These are phyloP conservation scores for Herpailurus yagouaroundi DNA, from an alignment of 2,113 vertebrate species.

Conservation along the genomic window DNA sequence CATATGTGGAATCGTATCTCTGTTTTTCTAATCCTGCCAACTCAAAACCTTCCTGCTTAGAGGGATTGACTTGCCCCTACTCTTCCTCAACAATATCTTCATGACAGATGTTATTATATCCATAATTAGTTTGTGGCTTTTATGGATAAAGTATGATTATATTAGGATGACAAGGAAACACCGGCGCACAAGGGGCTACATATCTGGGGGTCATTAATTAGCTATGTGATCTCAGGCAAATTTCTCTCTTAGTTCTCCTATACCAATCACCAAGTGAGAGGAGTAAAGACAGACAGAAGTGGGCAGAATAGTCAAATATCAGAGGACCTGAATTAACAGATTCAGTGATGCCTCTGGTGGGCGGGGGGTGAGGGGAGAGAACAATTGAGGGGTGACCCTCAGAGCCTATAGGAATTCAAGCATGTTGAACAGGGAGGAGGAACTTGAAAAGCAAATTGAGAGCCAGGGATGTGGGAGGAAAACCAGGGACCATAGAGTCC, in stretches of 20 bases:
- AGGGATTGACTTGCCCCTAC: not conserved
- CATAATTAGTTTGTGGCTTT: not conserved
- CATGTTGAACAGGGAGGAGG: not conserved
- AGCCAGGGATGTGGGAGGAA: not conserved
- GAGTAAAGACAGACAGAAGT: not conserved
- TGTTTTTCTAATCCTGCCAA: conserved; percentile 5
- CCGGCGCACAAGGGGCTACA: not conserved
- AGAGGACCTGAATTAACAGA: not conserved
- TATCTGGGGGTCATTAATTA: not conserved
- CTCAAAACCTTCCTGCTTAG: not conserved
- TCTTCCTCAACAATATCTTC: not conserved
- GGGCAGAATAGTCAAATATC: not conserved
- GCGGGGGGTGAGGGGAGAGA: not conserved
- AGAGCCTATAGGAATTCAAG: not conserved
- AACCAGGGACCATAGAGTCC: not conserved
- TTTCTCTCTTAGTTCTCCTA: not conserved
- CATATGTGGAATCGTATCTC: not conserved
- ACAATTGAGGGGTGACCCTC: not conserved
- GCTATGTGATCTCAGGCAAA: not conserved
- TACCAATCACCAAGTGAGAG: not conserved
- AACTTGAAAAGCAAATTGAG: not conserved
- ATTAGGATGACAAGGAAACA: not conserved
- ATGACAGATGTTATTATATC: not conserved
- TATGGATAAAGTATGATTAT: not conserved
- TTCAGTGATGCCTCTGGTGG: not conserved